A percentile compares a stretch with the other conserved stretches of the same genome.
Evolutionary conservation across 2,113 vertebrate species (phyloP).

Genomic region (Zosterops japonicus): DNA sequence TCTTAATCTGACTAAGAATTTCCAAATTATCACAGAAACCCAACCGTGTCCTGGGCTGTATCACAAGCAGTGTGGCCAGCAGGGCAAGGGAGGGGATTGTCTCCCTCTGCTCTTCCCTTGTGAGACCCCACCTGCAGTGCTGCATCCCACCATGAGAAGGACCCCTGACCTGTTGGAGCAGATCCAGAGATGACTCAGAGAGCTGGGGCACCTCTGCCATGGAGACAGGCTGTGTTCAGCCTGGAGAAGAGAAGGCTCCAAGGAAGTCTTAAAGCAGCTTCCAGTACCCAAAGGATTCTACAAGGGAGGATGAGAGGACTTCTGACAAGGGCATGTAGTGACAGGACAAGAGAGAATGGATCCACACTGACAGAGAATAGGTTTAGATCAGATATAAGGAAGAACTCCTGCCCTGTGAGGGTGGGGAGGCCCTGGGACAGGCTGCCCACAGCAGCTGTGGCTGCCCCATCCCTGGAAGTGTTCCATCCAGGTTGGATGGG

Average conservation of each 20-base stretch:
- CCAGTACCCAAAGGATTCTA: background rate
- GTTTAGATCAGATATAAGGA: too few relatives aligned
- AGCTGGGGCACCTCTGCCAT: background rate
- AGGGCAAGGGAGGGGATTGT: background rate
- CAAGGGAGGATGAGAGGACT: background rate
- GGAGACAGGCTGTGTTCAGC: background rate
- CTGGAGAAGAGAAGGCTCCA: background rate
- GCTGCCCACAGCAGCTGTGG: background rate
- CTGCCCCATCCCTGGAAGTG: background rate
- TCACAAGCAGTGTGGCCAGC: background rate
- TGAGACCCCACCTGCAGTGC: background rate
- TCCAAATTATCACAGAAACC: background rate
- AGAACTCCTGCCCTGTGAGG: background rate
- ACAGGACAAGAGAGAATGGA: background rate
- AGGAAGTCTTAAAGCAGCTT: background rate
- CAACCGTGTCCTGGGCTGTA: background rate
- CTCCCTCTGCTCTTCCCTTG: background rate
- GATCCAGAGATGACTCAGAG: background rate
- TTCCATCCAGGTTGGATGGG: background rate
- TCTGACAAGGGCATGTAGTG: background rate
- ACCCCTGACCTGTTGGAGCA: background rate
- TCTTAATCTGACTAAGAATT: background rate
- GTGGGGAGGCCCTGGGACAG: background rate
- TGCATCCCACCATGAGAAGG: fast-evolving
- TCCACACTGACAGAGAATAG: background rate